A percentile compares a stretch with the other conserved stretches of the same genome.
These are phyloP conservation scores for Crenichthys baileyi DNA, from an alignment of 2,797 vertebrate genomes.

Conservation along the genomic window DNA sequence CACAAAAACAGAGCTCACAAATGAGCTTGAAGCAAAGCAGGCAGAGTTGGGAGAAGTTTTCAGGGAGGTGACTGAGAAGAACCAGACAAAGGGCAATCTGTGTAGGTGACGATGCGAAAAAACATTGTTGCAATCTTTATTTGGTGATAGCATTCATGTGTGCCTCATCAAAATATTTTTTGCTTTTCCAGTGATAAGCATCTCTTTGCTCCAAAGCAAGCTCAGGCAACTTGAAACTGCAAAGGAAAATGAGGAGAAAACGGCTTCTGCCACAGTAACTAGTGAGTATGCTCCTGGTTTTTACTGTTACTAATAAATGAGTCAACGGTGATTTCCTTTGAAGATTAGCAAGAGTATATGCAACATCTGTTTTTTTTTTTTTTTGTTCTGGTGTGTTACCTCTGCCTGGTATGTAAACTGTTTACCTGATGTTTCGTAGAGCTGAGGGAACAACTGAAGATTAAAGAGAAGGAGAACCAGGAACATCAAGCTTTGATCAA, in stretches of 20 bases:
- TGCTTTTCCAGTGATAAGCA: conserved; percentile 35
- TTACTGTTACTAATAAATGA: background rate
- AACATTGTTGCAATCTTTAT: background rate
- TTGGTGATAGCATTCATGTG: background rate
- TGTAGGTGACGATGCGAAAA: conserved; percentile 40
- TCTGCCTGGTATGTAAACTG: background rate
- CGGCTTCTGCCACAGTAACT: background rate
- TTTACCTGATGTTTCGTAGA: conserved; percentile 28
- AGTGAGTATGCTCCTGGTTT: conserved; percentile 22
- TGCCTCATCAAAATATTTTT: background rate
- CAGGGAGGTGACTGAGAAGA: conserved; percentile 28
- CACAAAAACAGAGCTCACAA: conserved; percentile 29
- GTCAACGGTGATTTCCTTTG: background rate
- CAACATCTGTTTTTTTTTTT: background rate
- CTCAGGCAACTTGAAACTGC: conserved; percentile 25
- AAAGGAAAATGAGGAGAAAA: background rate
- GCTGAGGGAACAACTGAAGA: conserved; percentile 33
- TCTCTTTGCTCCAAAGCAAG: conserved; percentile 30
- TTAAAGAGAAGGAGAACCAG: background rate
- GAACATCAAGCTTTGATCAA: conserved; percentile 31
- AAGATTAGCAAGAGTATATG: background rate
- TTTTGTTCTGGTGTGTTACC: background rate
- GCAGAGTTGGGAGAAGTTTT: conserved; percentile 11
- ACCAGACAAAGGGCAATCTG: conserved; percentile 14
- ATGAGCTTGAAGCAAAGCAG: conserved; percentile 17